Evolutionary conservation across 2,888 invertebrate genomes (phyloP).

Genomic region (Rhingia campestris): DNA sequence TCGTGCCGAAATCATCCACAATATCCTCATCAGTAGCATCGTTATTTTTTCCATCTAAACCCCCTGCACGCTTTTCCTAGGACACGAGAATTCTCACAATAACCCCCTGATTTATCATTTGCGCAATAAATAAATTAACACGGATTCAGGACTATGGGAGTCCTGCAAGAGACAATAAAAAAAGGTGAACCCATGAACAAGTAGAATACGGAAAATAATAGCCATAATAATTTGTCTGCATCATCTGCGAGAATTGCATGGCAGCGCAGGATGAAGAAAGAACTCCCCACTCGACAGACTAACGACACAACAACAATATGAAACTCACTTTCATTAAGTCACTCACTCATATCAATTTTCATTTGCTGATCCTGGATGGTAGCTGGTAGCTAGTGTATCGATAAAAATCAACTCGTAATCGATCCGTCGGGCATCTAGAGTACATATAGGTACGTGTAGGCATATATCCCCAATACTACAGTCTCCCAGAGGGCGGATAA

Average conservation of each 20-base stretch:
- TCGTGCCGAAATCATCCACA: slow-evolving; percentile 21
- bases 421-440: slow-evolving; percentile 23
- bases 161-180: slow-evolving; percentile 20
- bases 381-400: slow-evolving; percentile 11
- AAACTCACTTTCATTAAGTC: slow-evolving; percentile 56
- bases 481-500: not conserved
- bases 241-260: slow-evolving; percentile 24
- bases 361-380: slow-evolving; percentile 14
- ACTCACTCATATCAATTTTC: slow-evolving; percentile 62
- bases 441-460: not conserved
- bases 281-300: slow-evolving; percentile 2
- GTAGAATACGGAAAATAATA: slow-evolving; percentile 42
- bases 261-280: slow-evolving; percentile 16
- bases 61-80: not conserved
- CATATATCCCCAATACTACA: not conserved
- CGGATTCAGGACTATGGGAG: slow-evolving; percentile 49
- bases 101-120: slow-evolving; percentile 78
- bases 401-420: slow-evolving; percentile 57
- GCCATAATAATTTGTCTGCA: slow-evolving; percentile 40
- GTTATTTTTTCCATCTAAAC: slow-evolving; percentile 50
- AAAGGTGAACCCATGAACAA: slow-evolving; percentile 14
- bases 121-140: slow-evolving; percentile 76
- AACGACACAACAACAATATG: slow-evolving; percentile 1
- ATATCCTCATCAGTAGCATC: slow-evolving; percentile 55
- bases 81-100: not conserved